Evolutionary conservation across 2,797 vertebrate species (phyloP).

Genomic region (Chloroceryle inda): DNA sequence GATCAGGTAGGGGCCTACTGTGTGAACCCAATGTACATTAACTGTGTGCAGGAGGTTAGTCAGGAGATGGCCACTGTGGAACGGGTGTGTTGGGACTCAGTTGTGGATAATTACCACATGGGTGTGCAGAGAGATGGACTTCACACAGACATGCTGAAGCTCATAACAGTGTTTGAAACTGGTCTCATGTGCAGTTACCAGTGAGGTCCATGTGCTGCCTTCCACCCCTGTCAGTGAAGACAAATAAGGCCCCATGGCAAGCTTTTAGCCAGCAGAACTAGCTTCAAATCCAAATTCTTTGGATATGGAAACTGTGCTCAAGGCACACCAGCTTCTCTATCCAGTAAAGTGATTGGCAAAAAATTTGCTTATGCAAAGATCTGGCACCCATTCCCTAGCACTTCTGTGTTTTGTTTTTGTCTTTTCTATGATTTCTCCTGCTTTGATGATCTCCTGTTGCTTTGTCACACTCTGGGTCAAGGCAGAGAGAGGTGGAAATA

Average conservation of each 20-base stretch:
- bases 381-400: not conserved
- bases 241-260: not conserved
- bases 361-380: not conserved
- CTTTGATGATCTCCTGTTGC: not conserved
- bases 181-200: not conserved
- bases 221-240: not conserved
- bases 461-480: not conserved
- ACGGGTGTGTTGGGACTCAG: not conserved
- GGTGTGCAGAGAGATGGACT: accelerated
- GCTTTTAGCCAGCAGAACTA: not conserved
- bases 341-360: not conserved
- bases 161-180: not conserved
- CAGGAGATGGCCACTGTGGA: not conserved
- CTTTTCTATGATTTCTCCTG: not conserved
- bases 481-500: not conserved
- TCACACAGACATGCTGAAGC: accelerated
- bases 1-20: accelerated
- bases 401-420: not conserved
- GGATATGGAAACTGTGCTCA: not conserved
- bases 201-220: not conserved
- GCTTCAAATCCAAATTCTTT: not conserved
- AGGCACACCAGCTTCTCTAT: not conserved
- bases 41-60: not conserved
- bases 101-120: not conserved
- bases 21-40: not conserved